phyloP scores from a whole-genome alignment of 2,797 vertebrate species.

The Tiaroga cobitis region DNA sequence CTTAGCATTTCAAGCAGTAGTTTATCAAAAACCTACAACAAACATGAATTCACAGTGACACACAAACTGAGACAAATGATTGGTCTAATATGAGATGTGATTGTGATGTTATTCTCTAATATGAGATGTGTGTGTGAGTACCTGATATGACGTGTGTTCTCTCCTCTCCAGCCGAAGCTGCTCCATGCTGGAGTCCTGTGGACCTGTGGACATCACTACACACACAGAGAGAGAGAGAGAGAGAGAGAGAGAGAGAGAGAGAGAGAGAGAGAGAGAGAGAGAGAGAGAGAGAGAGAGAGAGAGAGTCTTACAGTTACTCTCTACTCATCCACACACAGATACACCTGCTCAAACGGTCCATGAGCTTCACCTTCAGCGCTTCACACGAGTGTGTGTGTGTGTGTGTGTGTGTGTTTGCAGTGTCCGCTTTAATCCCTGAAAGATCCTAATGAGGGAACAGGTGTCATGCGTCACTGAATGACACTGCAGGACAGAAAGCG shows the following conservation, averaged over 20 bases:
- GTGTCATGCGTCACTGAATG: conserved; percentile 32
- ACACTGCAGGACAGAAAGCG: background rate
- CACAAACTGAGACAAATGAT: background rate
- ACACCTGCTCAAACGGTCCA: no score
- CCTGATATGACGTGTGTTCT: conserved; percentile 68
- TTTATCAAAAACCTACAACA: background rate
- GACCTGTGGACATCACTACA: conserved; percentile 61
- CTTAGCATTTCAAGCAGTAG: background rate
- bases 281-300: no score
- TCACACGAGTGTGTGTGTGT: background rate
- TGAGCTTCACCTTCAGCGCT: no score
- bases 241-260: no score
- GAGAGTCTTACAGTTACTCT: background rate
- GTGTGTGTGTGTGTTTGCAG: background rate
- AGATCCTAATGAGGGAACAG: conserved; percentile 67
- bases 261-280: no score
- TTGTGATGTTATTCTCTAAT: background rate
- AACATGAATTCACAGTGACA: background rate
- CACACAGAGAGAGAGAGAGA: background rate
- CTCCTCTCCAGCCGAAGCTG: conserved; percentile 57
- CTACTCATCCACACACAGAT: background rate
- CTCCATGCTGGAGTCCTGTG: conserved; percentile 62
- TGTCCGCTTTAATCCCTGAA: conserved; percentile 64
- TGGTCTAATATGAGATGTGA: background rate
- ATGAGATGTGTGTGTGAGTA: conserved; percentile 30